Conservation (phyloP, 2,113 vertebrate genomes). For the Corythaeola cristata region DNA sequence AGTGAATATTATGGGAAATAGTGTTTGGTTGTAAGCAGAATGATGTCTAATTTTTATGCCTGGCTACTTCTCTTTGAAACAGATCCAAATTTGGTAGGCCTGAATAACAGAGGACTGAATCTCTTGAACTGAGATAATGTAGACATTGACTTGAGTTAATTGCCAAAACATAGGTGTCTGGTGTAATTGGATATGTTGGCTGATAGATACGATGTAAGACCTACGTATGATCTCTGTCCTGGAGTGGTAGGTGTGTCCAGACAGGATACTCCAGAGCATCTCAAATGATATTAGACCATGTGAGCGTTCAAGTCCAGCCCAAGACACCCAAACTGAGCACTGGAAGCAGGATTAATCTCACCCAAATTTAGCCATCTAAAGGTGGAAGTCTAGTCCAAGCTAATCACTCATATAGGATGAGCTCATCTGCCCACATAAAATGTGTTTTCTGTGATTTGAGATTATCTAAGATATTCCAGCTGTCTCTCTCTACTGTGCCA, state of each 20-base stretch:
- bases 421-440: background rate
- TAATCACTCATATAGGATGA: rapidly evolving
- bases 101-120: background rate
- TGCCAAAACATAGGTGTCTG: background rate
- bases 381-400: background rate
- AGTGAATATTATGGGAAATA: background rate
- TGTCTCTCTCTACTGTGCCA: background rate
- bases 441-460: background rate
- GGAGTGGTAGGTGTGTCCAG: background rate
- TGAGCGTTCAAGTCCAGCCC: background rate
- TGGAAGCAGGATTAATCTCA: background rate
- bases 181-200: background rate
- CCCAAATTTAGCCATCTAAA: background rate
- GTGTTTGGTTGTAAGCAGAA: background rate
- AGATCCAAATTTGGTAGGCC: background rate
- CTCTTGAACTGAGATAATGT: background rate
- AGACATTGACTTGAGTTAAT: background rate
- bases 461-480: background rate
- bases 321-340: background rate
- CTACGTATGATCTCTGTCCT: background rate
- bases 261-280: background rate
- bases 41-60: background rate
- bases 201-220: background rate
- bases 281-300: background rate
- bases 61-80: background rate